Conservation (phyloP, 1,140 invertebrate species). For the Brachionus manjavacas region DNA sequence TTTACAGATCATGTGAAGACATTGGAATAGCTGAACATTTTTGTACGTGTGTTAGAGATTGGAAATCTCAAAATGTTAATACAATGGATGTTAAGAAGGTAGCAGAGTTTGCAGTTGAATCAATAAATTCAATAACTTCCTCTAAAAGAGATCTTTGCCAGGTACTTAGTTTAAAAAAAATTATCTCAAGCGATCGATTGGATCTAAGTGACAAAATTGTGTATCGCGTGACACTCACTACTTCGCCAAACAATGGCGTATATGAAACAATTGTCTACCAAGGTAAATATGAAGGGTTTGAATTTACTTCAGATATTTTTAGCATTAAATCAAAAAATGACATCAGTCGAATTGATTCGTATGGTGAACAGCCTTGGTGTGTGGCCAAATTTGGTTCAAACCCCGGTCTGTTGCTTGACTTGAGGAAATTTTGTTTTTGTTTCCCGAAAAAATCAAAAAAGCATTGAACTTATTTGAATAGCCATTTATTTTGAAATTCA, state of each 20-base stretch:
- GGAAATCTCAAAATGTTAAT: conserved; percentile 57
- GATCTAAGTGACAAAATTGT: conserved; percentile 62
- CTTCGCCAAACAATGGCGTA: conserved; percentile 68
- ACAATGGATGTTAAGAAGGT: conserved; percentile 55
- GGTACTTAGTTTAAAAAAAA: conserved; percentile 60
- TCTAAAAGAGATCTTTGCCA: conserved; percentile 64
- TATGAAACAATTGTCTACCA: conserved; percentile 71
- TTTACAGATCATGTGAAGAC: conserved; percentile 71
- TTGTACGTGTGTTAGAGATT: conserved; percentile 82
- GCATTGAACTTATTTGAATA: not conserved
- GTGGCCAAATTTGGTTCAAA: conserved; percentile 2
- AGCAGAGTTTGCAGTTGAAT: conserved; percentile 62
- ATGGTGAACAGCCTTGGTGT: conserved; percentile 58
- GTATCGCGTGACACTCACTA: conserved; percentile 73
- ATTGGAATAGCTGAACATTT: conserved; percentile 86
- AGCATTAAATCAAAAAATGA: conserved; percentile 66
- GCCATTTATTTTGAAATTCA: too few relatives aligned
- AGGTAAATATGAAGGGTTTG: conserved; percentile 51
- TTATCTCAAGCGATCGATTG: conserved; percentile 68
- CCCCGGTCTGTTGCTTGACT: not conserved
- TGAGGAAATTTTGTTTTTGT: conserved; percentile 39
- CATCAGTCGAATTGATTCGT: conserved; percentile 80
- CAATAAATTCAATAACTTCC: conserved; percentile 65
- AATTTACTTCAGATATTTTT: conserved; percentile 60
- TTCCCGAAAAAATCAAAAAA: not conserved